A percentile compares a stretch with the other conserved stretches of the same genome.
These are phyloP conservation scores for Apamea monoglypha DNA, from an alignment of 2,888 invertebrate species.

Conservation along the genomic window DNA sequence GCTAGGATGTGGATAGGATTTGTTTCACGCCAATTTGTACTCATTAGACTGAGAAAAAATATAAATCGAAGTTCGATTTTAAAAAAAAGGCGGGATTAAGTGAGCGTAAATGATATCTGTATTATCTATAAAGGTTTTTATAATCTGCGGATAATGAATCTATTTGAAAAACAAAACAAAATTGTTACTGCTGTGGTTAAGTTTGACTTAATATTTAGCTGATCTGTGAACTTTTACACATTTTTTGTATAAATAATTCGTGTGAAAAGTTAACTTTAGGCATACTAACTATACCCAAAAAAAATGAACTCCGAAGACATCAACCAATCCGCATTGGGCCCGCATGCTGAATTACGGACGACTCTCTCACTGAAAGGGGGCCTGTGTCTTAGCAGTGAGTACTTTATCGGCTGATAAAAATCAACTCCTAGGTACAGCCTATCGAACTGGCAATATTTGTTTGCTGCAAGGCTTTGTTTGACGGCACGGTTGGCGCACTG, in stretches of 20 bases:
- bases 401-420: too few species aligned
- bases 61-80: slow-evolving; percentile 25
- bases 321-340: too few species aligned
- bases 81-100: slow-evolving; percentile 13
- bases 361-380: too few species aligned
- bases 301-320: background rate
- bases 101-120: slow-evolving; percentile 52
- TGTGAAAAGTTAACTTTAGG: background rate
- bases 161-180: background rate
- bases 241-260: background rate
- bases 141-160: background rate
- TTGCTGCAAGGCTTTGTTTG: too few species aligned
- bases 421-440: too few species aligned
- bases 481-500: too few species aligned
- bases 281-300: background rate
- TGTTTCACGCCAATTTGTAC: slow-evolving; percentile 51
- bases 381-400: too few species aligned
- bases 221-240: background rate
- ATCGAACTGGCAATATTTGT: too few species aligned
- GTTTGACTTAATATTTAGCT: background rate
- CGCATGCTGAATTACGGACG: too few species aligned
- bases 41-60: slow-evolving; percentile 41
- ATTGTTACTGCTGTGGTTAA: background rate
- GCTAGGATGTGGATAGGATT: slow-evolving; percentile 22
- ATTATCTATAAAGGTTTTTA: slow-evolving; percentile 17